These are phyloP conservation scores for Chiloscyllium plagiosum DNA, from an alignment of 2,113 vertebrate genomes.

Conservation along the genomic window DNA sequence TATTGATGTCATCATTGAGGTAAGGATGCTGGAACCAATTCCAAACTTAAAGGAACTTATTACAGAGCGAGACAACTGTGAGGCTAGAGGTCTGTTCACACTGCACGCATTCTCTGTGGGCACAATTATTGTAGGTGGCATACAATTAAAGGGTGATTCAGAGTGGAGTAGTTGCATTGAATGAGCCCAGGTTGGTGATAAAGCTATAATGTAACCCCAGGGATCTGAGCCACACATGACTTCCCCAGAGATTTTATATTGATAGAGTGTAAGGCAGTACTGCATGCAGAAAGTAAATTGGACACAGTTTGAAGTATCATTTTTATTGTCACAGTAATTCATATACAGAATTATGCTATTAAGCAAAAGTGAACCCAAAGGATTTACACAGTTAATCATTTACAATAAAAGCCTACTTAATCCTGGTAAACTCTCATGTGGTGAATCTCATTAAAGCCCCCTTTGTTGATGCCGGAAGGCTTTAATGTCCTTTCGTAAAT, in stretches of 20 bases:
- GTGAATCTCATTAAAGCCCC: conserved; percentile 5
- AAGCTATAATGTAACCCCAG: neutral
- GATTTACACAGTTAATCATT: conserved; percentile 1
- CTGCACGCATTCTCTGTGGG: neutral
- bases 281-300: neutral
- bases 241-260: neutral
- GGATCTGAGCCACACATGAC: neutral
- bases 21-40: conserved; percentile 42
- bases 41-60: neutral
- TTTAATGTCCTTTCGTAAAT: conserved; percentile 21
- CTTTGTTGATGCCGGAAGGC: conserved; percentile 18
- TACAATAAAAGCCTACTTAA: conserved; percentile 1
- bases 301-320: neutral
- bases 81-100: neutral
- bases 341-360: neutral
- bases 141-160: neutral
- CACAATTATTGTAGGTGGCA: neutral
- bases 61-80: neutral
- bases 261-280: neutral
- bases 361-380: neutral
- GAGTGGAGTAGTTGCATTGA: neutral
- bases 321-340: neutral
- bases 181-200: neutral
- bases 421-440: conserved; percentile 9
- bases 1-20: conserved; percentile 69